These are phyloP conservation scores for Oenanthe melanoleuca DNA, from an alignment of 2,113 vertebrate species.

Conservation along the genomic window DNA sequence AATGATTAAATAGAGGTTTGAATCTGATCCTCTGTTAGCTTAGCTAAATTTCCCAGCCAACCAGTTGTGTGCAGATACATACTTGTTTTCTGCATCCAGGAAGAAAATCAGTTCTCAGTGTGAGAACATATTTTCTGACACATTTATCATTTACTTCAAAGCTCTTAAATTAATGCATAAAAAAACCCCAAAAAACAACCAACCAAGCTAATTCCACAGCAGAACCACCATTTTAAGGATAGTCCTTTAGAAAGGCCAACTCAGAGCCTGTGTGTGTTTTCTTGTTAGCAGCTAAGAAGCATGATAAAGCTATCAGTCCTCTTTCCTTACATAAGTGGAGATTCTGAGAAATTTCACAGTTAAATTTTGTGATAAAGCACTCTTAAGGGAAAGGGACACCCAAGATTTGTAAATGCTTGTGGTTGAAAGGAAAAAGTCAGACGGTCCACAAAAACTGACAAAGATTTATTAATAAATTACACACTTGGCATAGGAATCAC, in stretches of 20 bases:
- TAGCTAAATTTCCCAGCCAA: not conserved
- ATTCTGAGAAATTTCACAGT: not conserved
- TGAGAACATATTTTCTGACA: not conserved
- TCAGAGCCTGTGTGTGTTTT: not conserved
- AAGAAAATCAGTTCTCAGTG: not conserved
- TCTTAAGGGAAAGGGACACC: not conserved
- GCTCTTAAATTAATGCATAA: not conserved
- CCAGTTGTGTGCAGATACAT: not conserved
- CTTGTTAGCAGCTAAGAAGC: not conserved
- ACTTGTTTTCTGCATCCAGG: not conserved
- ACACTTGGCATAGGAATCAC: not conserved
- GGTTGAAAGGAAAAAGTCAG: not conserved
- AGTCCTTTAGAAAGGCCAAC: not conserved
- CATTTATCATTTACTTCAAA: not conserved
- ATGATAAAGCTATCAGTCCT: not conserved
- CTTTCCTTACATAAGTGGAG: not conserved
- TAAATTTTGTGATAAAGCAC: not conserved
- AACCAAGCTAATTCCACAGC: not conserved
- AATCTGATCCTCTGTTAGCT: not conserved
- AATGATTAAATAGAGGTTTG: not conserved
- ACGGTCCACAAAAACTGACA: fast-evolving
- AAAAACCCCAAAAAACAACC: not conserved
- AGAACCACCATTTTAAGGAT: not conserved
- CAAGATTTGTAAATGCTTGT: not conserved
- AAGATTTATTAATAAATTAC: not conserved